Evolutionary conservation across 2,888 invertebrate genomes (phyloP), one percentile per base, ranked within the genome.

Genomic region (Cephus pulcher): DNA sequence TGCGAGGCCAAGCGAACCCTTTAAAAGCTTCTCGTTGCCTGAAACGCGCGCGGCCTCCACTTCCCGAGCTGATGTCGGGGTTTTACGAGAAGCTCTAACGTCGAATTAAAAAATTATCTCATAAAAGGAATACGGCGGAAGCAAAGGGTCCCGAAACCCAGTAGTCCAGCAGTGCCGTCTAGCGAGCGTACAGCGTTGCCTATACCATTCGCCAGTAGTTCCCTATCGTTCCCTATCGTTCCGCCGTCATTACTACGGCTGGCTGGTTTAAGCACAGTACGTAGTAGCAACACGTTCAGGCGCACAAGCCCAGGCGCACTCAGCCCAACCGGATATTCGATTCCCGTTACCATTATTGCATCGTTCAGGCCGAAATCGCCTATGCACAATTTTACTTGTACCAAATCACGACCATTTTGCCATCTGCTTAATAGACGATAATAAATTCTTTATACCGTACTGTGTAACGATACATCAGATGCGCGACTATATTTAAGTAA

Each of bases 341-440:
- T 56, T 56, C 56, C 56, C 56, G 56, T 56, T 56, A 56, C 56
- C 23, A 56, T 56, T 56, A 56, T 56, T 56, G 56, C 56, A 23
- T 56, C 56, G 56, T 56, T 71, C 71, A 9, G 71, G 30, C 76
- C 82, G 80, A 84, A 84, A 85, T 87, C 82, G 83, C 81, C 79
- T 82, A 81, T 80, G 83, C 84, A 85, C 88, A 88, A 88, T 88
- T 87, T 87, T 85, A 84, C 87, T 88, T 86, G 85, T 85, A 85
- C 84, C 56, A 86, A 88, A 85, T 88, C 85, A 87, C 56, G 23
- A 23, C 9, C 9, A 23, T 23, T 56, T 56, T 56, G 23, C 56
- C 56, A 23, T 56, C 9, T 23, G 56, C 9, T 23, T 9, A 23
- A 56, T 23, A 23, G 23, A 2, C 2, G 23, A 56, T 23, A 2